Evolutionary conservation across 1,140 invertebrate genomes (phyloP).

Genomic region (Leptopilina clavipes): DNA sequence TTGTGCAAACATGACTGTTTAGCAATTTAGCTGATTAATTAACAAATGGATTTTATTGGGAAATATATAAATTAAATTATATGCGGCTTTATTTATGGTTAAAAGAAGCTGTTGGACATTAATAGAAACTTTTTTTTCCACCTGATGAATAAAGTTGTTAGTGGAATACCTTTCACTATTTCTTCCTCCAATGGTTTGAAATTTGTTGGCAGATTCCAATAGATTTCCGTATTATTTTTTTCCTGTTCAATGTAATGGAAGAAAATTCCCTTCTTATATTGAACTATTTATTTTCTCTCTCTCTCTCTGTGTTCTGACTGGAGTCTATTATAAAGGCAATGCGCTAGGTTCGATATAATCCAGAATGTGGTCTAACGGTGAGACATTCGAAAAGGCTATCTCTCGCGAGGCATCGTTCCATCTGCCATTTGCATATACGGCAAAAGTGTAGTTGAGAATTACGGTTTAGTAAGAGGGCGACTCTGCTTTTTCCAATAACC

Average conservation of each 20-base stretch:
- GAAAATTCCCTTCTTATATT: constrained; percentile 3
- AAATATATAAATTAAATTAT: too few relatives aligned
- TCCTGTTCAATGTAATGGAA: not conserved
- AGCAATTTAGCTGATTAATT: too few relatives aligned
- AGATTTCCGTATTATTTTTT: not conserved
- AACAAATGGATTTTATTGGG: too few relatives aligned
- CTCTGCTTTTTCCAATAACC: not conserved
- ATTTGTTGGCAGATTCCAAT: constrained; percentile 8
- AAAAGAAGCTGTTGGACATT: not conserved
- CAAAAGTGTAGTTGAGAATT: constrained; percentile 30
- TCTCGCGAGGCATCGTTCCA: constrained; percentile 18
- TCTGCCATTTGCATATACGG: constrained; percentile 31
- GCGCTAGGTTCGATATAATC: constrained; percentile 29
- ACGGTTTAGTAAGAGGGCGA: constrained; percentile 14
- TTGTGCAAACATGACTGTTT: too few relatives aligned
- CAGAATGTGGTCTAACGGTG: constrained; percentile 31
- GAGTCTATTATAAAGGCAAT: constrained; percentile 18
- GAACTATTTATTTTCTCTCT: constrained; percentile 19
- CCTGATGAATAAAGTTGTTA: constrained; percentile 1
- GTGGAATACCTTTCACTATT: not conserved
- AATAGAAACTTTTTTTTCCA: not conserved
- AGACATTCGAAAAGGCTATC: constrained; percentile 32
- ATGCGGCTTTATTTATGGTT: too few relatives aligned
- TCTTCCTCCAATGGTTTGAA: not conserved
- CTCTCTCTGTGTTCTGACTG: too few relatives aligned